Base-by-base conservation (phyloP, 1,140 invertebrate genomes). In the Teleopsis dalmanni region DNA sequence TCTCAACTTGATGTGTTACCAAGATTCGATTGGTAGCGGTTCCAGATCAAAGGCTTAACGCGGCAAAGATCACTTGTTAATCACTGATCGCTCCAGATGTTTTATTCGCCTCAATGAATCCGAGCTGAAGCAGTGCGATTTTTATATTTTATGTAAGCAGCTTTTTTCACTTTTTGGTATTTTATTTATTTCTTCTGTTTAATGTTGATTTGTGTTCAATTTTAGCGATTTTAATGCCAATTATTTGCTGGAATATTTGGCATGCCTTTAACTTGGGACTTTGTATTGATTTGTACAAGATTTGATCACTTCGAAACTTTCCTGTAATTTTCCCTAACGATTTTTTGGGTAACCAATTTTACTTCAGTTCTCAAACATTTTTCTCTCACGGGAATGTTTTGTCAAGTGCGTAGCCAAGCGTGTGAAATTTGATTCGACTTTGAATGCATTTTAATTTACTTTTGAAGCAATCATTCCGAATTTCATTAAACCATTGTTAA, bases 21-120 rank as follows among this genome's bases (percentile, higher is more conserved):
- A 34, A 36, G 22, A 47, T 47, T 47, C 45, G 45, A 47, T 47
- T 47, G 45, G 45, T 37, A 34, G 45, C 45, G 45, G 45, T 47
- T 44, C 13, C 26, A 47, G 45, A 47, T 47, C 45, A 47, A 47
- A 47, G 18, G 23, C 16, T 34, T 18, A 45, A 21, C 14, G 14
- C n/a, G 23, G 26, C 26, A 22, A 47, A 33, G 45, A 47, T 47
- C 45, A 47, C 45, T 47, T 37, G 42, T 44, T 44, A n/a, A n/a
- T n/a, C n/a, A n/a, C n/a, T n/a, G n/a, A n/a, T n/a, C n/a, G n/a
- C n/a, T n/a, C n/a, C n/a, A n/a, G n/a, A n/a, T n/a, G n/a, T n/a
- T n/a, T n/a, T n/a, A n/a, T n/a, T n/a, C n/a, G n/a, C n/a, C n/a
- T n/a, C n/a, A n/a, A n/a, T n/a, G n/a, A n/a, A n/a, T n/a, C n/a